A percentile compares a stretch with the other conserved stretches of the same genome.
Conservation (phyloP, 2,113 vertebrate genomes). For the Parus major region DNA sequence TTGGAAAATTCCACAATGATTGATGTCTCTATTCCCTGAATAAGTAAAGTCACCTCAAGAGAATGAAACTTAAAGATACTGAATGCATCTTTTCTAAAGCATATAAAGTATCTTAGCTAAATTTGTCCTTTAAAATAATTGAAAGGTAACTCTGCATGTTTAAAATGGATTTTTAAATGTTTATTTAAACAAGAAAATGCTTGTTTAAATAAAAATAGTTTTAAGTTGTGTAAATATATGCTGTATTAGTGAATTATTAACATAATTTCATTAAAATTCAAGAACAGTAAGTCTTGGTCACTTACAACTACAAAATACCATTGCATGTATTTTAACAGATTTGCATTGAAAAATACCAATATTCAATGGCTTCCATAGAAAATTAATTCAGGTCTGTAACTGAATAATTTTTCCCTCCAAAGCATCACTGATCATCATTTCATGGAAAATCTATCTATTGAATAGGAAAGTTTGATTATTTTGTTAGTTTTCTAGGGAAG, state of each 20-base stretch:
- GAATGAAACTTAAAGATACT: neutral
- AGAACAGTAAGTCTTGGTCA: neutral
- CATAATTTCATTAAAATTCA: neutral
- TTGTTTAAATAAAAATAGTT: neutral
- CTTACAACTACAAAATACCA: neutral
- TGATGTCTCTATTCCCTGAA: neutral
- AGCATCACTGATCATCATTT: neutral
- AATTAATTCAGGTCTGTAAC: neutral
- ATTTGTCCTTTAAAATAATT: neutral
- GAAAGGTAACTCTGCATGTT: neutral
- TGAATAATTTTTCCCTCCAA: neutral
- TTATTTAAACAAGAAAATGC: neutral
- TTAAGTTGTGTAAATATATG: neutral
- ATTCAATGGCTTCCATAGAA: neutral
- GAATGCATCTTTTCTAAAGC: neutral
- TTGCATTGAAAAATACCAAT: neutral
- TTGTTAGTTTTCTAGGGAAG: neutral
- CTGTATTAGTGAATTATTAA: neutral
- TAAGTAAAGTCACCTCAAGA: neutral
- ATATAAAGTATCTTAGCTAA: neutral
- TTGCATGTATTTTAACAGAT: neutral
- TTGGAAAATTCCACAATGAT: neutral
- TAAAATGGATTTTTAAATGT: accelerated
- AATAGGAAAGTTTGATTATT: neutral
- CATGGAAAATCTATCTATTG: neutral